Evolutionary conservation across 2,888 invertebrate species (phyloP), one percentile per base, ranked within the genome.

Genomic region (Ophion ventricosus): DNA sequence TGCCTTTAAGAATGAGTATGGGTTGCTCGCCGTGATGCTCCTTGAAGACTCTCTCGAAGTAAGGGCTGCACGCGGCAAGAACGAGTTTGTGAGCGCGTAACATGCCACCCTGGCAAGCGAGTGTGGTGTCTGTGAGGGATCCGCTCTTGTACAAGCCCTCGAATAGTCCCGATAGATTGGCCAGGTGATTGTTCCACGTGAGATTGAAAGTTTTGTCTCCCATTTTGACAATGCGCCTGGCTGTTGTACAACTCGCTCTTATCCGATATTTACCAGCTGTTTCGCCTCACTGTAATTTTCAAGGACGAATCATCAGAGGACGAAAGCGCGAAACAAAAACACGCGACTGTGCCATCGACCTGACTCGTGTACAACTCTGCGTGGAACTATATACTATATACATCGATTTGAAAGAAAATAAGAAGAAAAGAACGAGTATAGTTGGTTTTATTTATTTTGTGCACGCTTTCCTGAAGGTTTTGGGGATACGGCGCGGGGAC

Each of bases 1-100:
- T 85, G 89, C 93, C 93, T 92, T 96, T 95, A 89, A 97, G 94
- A 84, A 96, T 96, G 87, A 97, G 95, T 87, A 96, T 95, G 29
- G 96, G 96, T 91, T 96, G 96, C 91, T 96, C 96, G 91, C 96
- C 96, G 89, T 96, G 95, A 93, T 96, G 96, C 92, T 96, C 96
- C 91, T 95, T 95, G 94, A 96, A 96, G 88, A 97, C 95, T 88
- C 95, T 95, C 91, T 96, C 96, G 93, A 97, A 97, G 92, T 96
- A 97, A 74, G 96, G 96, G 90, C 96, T 96, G 94, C 96, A 96
- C 75, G 96, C 96, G 66, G 96, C 96, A 85, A 97, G 94, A 87
- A 97, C 96, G 87, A 97, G 94, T 92, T 96, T 96, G 92, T 96
- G 96, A 63, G 96, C 96, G 91, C 95, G 95, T 89, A 96, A 94